Percentiles rank a stretch among this genome's conserved stretches.
phyloP scores from a whole-genome alignment of 2,113 vertebrate species.

The Plecturocebus donacophilus region DNA sequence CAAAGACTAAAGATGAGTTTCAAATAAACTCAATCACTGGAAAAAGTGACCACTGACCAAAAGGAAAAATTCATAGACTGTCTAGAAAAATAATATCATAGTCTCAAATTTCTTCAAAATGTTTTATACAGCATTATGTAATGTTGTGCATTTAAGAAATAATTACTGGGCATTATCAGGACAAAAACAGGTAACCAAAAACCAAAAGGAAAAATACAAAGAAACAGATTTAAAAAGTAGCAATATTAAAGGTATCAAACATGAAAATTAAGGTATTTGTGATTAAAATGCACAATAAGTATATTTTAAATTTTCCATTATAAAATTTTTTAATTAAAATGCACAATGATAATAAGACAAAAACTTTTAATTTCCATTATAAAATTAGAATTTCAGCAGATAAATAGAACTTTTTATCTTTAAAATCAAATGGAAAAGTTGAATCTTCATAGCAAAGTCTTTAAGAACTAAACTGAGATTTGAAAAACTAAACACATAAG shows the following conservation, averaged over 20 bases:
- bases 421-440: background rate
- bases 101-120: background rate
- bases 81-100: background rate
- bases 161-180: background rate
- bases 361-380: background rate
- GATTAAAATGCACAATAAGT: background rate
- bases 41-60: background rate
- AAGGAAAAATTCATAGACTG: background rate
- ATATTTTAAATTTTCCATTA: no score
- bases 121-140: background rate
- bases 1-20: background rate
- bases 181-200: background rate
- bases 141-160: background rate
- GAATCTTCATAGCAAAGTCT: background rate
- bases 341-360: no score
- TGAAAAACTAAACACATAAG: background rate
- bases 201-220: background rate
- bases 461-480: background rate
- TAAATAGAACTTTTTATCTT: background rate
- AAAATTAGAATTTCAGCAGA: background rate
- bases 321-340: background rate
- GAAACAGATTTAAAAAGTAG: background rate
- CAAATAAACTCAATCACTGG: background rate
- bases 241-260: background rate
- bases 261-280: background rate